phyloP scores from a whole-genome alignment of 2,797 vertebrate genomes.

The Eulemur rubriventer region DNA sequence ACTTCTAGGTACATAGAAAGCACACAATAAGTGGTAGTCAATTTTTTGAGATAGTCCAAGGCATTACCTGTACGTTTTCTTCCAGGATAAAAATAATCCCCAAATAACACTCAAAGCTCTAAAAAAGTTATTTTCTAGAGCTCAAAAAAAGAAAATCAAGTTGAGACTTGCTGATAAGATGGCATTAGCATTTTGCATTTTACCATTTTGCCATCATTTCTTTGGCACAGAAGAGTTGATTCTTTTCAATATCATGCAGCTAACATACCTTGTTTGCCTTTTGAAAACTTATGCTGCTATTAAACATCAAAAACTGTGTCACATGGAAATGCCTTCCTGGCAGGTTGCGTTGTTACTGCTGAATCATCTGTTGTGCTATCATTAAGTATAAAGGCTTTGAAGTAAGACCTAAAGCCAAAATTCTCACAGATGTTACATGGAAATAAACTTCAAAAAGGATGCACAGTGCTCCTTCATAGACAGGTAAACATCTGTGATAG shows the following conservation, averaged over 20 bases:
- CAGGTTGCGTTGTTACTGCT: background rate
- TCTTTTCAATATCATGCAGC: background rate
- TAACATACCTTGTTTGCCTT: slow-evolving; percentile 22
- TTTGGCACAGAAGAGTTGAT: background rate
- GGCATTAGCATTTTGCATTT: background rate
- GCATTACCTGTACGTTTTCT: background rate
- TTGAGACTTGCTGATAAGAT: background rate
- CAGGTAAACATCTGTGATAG: slow-evolving; percentile 74
- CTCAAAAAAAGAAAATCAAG: background rate
- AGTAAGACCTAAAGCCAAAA: slow-evolving; percentile 68
- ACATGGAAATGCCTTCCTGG: slow-evolving; percentile 56
- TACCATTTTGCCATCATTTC: background rate
- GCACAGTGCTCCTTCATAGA: slow-evolving; percentile 10
- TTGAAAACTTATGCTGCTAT: slow-evolving; percentile 66
- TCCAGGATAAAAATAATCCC: background rate
- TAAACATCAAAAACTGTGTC: slow-evolving; percentile 67
- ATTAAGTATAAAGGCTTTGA: slow-evolving; percentile 67
- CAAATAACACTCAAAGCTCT: background rate
- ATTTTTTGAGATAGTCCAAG: background rate
- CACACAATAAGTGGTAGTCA: background rate
- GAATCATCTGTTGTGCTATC: slow-evolving; percentile 58
- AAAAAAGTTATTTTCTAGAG: background rate
- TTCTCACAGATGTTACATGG: slow-evolving; percentile 59
- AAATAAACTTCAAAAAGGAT: slow-evolving; percentile 64
- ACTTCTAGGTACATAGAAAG: background rate